Conservation (phyloP, 2,113 vertebrate species). For the Pseudonaja textilis region DNA sequence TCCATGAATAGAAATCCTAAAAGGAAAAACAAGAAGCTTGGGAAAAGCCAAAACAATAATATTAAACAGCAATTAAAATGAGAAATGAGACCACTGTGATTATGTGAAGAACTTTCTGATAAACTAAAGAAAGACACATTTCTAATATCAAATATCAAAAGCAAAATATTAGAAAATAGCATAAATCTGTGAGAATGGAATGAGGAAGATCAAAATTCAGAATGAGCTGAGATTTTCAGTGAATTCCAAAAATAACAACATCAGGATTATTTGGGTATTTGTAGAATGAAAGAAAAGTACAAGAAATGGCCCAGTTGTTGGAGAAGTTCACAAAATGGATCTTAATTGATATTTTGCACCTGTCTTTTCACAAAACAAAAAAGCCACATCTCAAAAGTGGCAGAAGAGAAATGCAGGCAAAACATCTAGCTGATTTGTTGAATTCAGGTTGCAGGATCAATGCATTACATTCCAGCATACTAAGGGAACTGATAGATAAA, state of each 20-base stretch:
- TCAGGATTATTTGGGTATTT: neutral
- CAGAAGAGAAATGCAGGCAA: neutral
- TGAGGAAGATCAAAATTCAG: neutral
- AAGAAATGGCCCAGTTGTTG: neutral
- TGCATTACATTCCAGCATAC: neutral
- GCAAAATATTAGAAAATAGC: neutral
- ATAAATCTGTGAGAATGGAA: neutral
- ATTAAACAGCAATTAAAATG: neutral
- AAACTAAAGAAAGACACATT: neutral
- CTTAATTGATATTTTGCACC: neutral
- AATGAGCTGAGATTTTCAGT: neutral
- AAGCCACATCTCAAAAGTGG: neutral
- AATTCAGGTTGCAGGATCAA: neutral
- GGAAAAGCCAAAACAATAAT: neutral
- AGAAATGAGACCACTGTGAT: neutral
- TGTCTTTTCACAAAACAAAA: neutral
- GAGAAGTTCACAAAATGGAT: neutral
- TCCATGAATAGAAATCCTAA: neutral
- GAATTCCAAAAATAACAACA: neutral
- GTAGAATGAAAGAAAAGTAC: neutral
- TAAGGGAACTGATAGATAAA: neutral
- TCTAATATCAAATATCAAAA: neutral
- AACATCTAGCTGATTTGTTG: neutral
- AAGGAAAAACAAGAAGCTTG: neutral
- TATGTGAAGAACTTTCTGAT: neutral